phyloP scores from a whole-genome alignment of 2,888 invertebrate species.

The Drosophila mercatorum region DNA sequence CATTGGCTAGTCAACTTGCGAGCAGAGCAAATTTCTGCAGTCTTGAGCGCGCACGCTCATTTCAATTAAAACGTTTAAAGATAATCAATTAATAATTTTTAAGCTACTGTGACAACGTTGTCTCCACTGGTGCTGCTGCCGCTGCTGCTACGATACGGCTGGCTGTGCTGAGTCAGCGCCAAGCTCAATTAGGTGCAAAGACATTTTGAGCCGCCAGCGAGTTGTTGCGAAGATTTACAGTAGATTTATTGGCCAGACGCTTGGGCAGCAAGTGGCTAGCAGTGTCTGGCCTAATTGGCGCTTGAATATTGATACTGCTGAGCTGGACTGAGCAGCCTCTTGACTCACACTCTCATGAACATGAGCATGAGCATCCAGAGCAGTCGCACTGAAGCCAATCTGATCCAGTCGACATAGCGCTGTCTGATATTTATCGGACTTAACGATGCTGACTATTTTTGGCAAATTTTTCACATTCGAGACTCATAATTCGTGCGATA shows the following conservation, averaged over 20 bases:
- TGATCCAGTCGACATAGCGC: conserved; percentile 27
- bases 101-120: conserved; percentile 64
- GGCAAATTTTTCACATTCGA: conserved; percentile 72
- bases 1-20: conserved; percentile 13
- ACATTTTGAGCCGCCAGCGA: conserved; percentile 59
- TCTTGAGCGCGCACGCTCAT: conserved; percentile 24
- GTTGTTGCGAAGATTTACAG: conserved; percentile 64
- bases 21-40: background rate
- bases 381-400: conserved; percentile 10
- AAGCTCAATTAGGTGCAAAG: conserved; percentile 78
- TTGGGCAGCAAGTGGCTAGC: conserved; percentile 39
- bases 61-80: conserved; percentile 79
- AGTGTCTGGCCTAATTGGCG: conserved; percentile 76
- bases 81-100: conserved; percentile 79
- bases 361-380: conserved; percentile 24
- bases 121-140: conserved; percentile 2
- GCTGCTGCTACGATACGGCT: conserved; percentile 3
- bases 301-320: conserved; percentile 69
- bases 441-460: conserved; percentile 68
- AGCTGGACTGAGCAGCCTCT: conserved; percentile 30
- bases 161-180: conserved; percentile 66
- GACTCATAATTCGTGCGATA: conserved; percentile 80
- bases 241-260: conserved; percentile 71
- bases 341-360: conserved; percentile 20
- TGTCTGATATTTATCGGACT: conserved; percentile 71